These are phyloP conservation scores for Arrhamphus sclerolepis DNA, from an alignment of 2,797 vertebrate species.

Conservation along the genomic window DNA sequence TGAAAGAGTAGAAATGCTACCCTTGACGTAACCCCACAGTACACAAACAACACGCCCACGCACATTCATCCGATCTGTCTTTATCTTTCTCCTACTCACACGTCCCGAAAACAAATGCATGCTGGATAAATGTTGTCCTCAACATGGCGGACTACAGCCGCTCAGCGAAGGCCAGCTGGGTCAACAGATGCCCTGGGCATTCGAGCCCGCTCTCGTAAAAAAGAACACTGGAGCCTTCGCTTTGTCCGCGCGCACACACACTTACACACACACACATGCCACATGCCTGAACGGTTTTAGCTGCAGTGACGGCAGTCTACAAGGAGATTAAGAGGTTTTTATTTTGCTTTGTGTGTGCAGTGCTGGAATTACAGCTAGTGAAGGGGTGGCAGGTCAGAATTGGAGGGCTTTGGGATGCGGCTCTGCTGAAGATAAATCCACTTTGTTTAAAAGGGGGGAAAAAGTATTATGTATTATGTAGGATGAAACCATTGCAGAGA, in stretches of 20 bases:
- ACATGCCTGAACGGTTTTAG: conserved; percentile 53
- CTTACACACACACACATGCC: conserved; percentile 23
- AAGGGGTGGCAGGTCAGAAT: conserved; percentile 47
- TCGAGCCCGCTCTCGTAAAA: conserved; percentile 46
- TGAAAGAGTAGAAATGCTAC: conserved; percentile 19
- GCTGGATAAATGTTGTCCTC: conserved; percentile 70
- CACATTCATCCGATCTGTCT: background rate
- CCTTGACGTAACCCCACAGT: conserved; percentile 29
- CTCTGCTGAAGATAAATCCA: conserved; percentile 32
- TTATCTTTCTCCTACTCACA: conserved; percentile 13
- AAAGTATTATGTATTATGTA: conserved; percentile 28
- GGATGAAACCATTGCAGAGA: conserved; percentile 13
- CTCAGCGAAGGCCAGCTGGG: conserved; percentile 76
- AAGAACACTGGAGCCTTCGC: conserved; percentile 53
- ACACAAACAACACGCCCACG: conserved; percentile 21
- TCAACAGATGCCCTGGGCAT: conserved; percentile 76
- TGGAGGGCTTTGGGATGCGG: conserved; percentile 31
- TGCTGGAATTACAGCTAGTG: conserved; percentile 40
- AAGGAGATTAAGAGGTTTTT: conserved; percentile 72
- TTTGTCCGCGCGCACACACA: conserved; percentile 22
- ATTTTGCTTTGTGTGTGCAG: conserved; percentile 53
- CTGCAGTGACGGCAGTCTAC: conserved; percentile 44
- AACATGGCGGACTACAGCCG: conserved; percentile 68
- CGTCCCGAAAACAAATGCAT: conserved; percentile 43
- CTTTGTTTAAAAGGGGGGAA: conserved; percentile 32